Conservation (phyloP, 2,888 invertebrate species). For the Tipula helvola region DNA sequence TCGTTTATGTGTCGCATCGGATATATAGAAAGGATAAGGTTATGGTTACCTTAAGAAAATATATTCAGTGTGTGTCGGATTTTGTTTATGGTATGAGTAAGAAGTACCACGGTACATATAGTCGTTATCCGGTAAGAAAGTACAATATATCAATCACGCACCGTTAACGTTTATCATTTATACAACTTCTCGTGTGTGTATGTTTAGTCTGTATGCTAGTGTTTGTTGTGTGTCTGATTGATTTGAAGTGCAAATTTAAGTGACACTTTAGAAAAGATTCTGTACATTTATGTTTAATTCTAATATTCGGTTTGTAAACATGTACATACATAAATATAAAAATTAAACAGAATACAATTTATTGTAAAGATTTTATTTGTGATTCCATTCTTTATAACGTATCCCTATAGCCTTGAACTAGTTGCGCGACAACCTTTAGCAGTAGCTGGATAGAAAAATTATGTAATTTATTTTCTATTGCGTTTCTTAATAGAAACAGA, state of each 20-base stretch:
- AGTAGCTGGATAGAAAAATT: neutral
- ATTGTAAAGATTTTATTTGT: neutral
- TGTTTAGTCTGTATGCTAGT: neutral
- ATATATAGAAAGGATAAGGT: neutral
- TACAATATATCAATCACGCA: neutral
- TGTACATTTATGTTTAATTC: neutral
- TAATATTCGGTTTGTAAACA: neutral
- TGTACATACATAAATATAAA: neutral
- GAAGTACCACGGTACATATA: neutral
- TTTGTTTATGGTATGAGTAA: neutral
- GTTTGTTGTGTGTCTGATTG: neutral
- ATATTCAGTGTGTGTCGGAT: neutral
- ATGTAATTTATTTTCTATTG: neutral
- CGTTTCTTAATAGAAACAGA: neutral
- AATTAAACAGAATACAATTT: neutral
- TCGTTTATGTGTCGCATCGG: neutral
- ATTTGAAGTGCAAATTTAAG: neutral
- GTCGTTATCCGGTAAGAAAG: neutral
- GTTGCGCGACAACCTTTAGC: neutral
- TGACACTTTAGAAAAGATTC: neutral
- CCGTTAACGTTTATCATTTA: neutral
- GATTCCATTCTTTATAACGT: neutral
- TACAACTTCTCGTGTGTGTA: neutral
- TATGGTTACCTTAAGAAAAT: neutral
- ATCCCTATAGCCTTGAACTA: neutral